Percentiles rank a stretch among this genome's conserved stretches.
Evolutionary conservation across 2,888 invertebrate species (phyloP).

Genomic region (Tachystola acroxantha): DNA sequence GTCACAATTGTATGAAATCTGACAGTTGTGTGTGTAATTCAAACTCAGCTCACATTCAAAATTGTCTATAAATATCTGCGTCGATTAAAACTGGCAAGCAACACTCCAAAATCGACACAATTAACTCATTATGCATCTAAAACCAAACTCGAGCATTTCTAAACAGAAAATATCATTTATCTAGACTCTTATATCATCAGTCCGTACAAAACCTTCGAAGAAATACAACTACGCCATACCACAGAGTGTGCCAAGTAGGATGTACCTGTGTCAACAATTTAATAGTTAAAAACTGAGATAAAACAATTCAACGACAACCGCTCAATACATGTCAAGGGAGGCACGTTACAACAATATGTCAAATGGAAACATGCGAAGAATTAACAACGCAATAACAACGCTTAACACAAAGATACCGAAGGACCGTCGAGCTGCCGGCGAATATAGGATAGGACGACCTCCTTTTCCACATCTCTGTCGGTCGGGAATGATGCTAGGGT

Average conservation of each 20-base stretch:
- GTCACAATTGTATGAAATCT: no score
- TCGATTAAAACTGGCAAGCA: no score
- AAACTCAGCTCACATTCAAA: no score
- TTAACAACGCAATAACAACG: no score
- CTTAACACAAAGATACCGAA: conserved; percentile 68
- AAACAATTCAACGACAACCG: conserved; percentile 47
- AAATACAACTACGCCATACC: conserved; percentile 49
- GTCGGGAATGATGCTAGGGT: no score
- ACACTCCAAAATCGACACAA: no score
- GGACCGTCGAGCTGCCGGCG: conserved; percentile 49
- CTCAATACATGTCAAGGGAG: conserved; percentile 43
- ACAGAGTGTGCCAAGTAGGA: conserved; percentile 75
- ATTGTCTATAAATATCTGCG: no score
- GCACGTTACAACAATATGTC: conserved; percentile 61
- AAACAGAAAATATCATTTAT: no score
- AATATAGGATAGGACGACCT: conserved; percentile 54
- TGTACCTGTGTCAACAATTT: conserved; percentile 56
- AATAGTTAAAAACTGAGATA: conserved; percentile 44
- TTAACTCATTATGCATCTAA: conserved; percentile 33
- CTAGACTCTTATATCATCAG: conserved; percentile 21
- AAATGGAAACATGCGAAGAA: conserved; percentile 65
- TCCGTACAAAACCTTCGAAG: conserved; percentile 36
- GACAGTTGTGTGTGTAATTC: no score
- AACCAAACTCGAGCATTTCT: conserved; percentile 34
- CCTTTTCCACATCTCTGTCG: no score